Evolutionary conservation across 2,888 invertebrate genomes (phyloP), one percentile per base, ranked within the genome.

Genomic region (Luperina testacea): DNA sequence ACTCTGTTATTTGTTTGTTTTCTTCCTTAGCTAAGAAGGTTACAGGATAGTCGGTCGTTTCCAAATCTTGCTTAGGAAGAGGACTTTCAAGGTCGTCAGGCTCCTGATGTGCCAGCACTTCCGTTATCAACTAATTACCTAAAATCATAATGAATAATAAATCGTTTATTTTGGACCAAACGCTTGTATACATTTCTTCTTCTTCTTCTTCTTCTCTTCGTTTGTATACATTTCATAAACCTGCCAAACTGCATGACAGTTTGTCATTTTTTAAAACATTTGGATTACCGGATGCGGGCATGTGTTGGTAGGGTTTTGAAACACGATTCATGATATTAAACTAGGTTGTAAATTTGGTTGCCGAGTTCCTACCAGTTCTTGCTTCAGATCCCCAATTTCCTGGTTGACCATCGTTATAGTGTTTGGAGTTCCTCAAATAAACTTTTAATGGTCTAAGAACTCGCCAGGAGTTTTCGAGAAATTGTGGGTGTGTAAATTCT

Each of bases 71-170:
- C 27, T 42, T 67, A 17, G 9, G 1, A 1, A 42, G 27, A n/a
- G 8, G 20, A 42, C 17, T 45, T 24, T 57, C 59, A 83, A 80
- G 77, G 67, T 48, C 67, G 13, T 38, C 59, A 32, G 59, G 51
- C 24, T 61, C 32, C 20, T 76, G 76, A 67, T n/a, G 45, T 61
- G 45, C 17, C 51, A 61, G 17, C 17, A 83, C 53, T 80, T 77
- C 78, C 78, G 77, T 38, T 63, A 57, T 68, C 17, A 24, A 38
- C 13, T 67, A 64, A 15, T 24, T 32, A 67, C 59, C 8, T 65
- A 65, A 42, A 76, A 51, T 68, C 20, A 45, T 61, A 67, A 80
- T 61, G 5, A 38, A 38, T 38, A 38, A 6, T 38, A 38, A 38
- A 38, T 38, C 38, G 6, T 38, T 38, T 6, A 38, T 38, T 6